These are phyloP conservation scores for Drosophila melanica DNA, from an alignment of 1,140 invertebrate genomes.

Conservation along the genomic window DNA sequence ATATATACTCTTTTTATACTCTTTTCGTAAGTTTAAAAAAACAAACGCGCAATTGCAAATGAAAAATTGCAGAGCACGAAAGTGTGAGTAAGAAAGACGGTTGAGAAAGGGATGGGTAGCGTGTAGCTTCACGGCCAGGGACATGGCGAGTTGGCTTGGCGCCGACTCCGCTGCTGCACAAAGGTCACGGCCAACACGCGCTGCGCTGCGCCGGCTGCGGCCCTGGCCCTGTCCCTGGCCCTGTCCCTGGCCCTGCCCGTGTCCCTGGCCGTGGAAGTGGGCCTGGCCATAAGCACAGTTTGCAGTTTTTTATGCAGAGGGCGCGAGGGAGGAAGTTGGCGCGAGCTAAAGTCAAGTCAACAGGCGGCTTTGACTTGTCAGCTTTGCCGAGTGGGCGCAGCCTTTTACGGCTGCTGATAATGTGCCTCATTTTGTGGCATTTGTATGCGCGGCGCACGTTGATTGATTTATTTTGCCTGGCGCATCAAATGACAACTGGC, in stretches of 20 bases:
- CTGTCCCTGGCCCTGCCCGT: conserved; percentile 1
- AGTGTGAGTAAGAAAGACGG: conserved; percentile 1
- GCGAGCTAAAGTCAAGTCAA: conserved; percentile 5
- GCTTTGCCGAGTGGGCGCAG: conserved; percentile 24
- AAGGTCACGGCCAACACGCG: conserved; percentile 66
- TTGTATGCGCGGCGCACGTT: conserved; percentile 25
- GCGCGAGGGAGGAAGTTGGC: no score
- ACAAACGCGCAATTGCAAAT: conserved; percentile 14
- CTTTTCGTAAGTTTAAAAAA: no score
- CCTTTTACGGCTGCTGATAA: conserved; percentile 35
- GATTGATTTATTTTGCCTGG: conserved; percentile 26
- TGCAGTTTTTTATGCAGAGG: conserved; percentile 31
- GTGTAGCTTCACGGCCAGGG: conserved; percentile 10
- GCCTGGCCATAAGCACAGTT: conserved; percentile 58
- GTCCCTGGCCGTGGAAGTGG: conserved; percentile 31
- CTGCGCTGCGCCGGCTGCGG: conserved; percentile 15
- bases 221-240: conserved; percentile 26
- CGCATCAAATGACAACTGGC: conserved; percentile 50
- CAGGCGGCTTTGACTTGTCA: conserved; percentile 36
- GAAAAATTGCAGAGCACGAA: conserved; percentile 28
- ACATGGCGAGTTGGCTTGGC: conserved; percentile 59
- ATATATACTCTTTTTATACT: no score
- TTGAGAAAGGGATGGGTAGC: not conserved
- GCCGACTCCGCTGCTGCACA: conserved; percentile 73
- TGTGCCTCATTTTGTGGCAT: conserved; percentile 38